Base-by-base conservation (phyloP, 1,140 invertebrate genomes). In the Prorops nasuta region DNA sequence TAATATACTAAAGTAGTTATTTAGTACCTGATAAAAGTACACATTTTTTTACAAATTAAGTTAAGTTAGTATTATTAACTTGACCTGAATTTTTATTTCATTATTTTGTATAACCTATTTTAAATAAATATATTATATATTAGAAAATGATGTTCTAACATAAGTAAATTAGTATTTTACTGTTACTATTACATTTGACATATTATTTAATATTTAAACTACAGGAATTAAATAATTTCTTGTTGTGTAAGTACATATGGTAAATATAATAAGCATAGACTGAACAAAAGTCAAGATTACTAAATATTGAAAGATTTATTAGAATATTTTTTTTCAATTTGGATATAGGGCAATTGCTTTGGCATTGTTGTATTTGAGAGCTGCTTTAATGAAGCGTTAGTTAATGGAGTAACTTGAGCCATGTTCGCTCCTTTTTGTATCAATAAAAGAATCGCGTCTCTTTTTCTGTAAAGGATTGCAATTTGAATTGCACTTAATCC, bases 191-290 rank as follows among this genome's bases (percentile, higher is more conserved):
- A n/a, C n/a, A n/a, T n/a, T n/a, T n/a, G n/a, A n/a, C n/a, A n/a
- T n/a, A n/a, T n/a, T n/a, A n/a, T n/a, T n/a, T n/a, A n/a, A n/a
- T n/a, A n/a, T n/a, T n/a, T n/a, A n/a, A n/a, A n/a, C n/a, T n/a
- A n/a, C n/a, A n/a, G n/a, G n/a, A n/a, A n/a, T n/a, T n/a, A n/a
- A n/a, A n/a, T n/a, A n/a, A n/a, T n/a, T n/a, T n/a, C n/a, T n/a
- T n/a, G n/a, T n/a, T n/a, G n/a, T n/a, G n/a, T n/a, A n/a, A n/a
- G n/a, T n/a, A n/a, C n/a, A 83, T 83, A 52, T 79, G 79, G 57
- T 82, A 16, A 76, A 80, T 3, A 57, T 67, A 2, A 65, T 77
- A 45, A 40, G 31, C 24, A 31, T 32, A 10, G 37, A 38, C 2
- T 39, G 37, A 24, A 31, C 34, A 9, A 15, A 39, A 8, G 37